Evolutionary conservation across 2,888 invertebrate genomes (phyloP), one percentile per base, ranked within the genome.

Genomic region (Drosophila pseudotalamancana): DNA sequence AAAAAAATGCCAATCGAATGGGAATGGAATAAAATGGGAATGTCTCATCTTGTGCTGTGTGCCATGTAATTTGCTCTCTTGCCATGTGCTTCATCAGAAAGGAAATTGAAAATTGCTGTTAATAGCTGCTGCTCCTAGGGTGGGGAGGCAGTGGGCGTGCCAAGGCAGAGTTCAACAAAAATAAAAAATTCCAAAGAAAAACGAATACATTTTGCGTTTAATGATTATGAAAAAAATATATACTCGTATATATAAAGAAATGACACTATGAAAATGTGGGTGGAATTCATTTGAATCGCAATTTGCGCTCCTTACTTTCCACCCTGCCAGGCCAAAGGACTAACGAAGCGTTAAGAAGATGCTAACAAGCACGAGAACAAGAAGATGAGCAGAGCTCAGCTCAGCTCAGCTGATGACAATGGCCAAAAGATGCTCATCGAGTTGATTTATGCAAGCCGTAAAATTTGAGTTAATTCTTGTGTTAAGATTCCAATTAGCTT

Each of bases 31-130:
- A 50, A 48, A 69, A 65, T 54, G 65, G 51, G 55, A 56, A 61
- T 78, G 68, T 62, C 70, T 67, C 69, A 74, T 65, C 77, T 65
- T 68, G 60, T 48, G 39, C 64, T 67, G 53, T 70, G 72, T 77
- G 86, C 82, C 78, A 88, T 89, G 80, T 89, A 89, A 89, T 89
- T 89, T 89, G 89, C 90, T 89, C 89, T 90, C 89, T 89, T 89
- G 89, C 87, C 73, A 88, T 89, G 90, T 89, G 89, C 90, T 89
- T 89, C 87, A 90, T 89, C 90, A 89, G 87, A 89, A 90, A 90
- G 89, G 89, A 89, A 90, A 89, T 89, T 89, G 89, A 89, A 89
- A 90, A 90, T 89, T 89, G 89, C 87, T 89, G 71, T 83, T 80
- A 75, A 86, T 78, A 75, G 86, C 73, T 70, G 66, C 49, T 50